phyloP scores from a whole-genome alignment of 2,797 vertebrate genomes.

The Mormyrus hasselquistii region DNA sequence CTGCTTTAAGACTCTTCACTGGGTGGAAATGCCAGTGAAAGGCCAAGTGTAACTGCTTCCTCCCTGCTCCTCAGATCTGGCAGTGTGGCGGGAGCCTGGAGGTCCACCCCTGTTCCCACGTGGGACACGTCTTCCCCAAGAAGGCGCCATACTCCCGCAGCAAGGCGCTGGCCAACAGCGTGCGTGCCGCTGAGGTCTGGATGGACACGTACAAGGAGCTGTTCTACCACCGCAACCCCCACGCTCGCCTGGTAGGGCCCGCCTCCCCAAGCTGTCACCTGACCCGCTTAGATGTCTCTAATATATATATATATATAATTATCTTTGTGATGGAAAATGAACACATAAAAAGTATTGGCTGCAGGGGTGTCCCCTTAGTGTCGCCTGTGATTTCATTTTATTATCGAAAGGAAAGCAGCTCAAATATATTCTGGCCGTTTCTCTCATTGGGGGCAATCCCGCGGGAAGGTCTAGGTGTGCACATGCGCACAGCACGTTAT shows the following conservation, averaged over 20 bases:
- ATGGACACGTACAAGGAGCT: slow-evolving; percentile 79
- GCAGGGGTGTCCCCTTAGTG: neutral
- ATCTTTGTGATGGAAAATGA: neutral
- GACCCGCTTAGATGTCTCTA: neutral
- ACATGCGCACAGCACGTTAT: neutral
- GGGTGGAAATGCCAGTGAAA: neutral
- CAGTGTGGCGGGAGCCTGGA: slow-evolving; percentile 92
- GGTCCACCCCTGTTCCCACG: slow-evolving; percentile 86
- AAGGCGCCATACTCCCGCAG: slow-evolving; percentile 77
- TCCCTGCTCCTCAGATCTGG: slow-evolving; percentile 73
- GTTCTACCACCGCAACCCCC: slow-evolving; percentile 79
- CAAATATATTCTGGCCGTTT: neutral
- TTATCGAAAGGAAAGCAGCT: neutral
- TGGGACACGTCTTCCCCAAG: slow-evolving; percentile 78
- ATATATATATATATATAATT: no score
- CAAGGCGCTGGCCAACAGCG: slow-evolving; percentile 78
- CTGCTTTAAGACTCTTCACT: neutral
- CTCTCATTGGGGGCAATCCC: neutral
- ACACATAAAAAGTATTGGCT: neutral
- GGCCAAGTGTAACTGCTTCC: neutral
- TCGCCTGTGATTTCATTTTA: neutral
- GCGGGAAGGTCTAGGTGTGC: neutral
- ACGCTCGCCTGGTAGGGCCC: slow-evolving; percentile 78
- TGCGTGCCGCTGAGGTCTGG: slow-evolving; percentile 82
- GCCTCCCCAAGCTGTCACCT: neutral